Base-by-base conservation (phyloP, 2,797 vertebrate genomes). In the Phalloptychus januarius region DNA sequence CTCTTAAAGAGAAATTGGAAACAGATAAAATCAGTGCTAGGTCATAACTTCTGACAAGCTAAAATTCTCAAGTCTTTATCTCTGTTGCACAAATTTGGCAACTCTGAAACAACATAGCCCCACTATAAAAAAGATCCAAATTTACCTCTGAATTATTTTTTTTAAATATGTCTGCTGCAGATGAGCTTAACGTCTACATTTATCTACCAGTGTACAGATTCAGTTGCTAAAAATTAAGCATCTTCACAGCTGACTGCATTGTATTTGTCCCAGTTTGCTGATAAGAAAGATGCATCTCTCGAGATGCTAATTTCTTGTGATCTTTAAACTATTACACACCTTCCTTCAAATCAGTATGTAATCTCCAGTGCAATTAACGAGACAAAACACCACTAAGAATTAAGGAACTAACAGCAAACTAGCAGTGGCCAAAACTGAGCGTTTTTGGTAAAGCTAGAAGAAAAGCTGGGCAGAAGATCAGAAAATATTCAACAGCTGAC, bases 401-500 rank as follows among this genome's bases (percentile, higher is more conserved):
- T 46, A 72, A 77, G 36, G 40, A 50, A 90, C 52, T 58, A 56
- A 78, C 78, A 46, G 74, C 77, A 18, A 79, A 71, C 71, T 77
- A 20, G 44, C 80, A 86, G 83, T 76, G 44, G 36, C 79, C 76
- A 65, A 85, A 88, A 87, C 42, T 69, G 79, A 86, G 74, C 77
- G 42, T 79, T 89, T 90, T 77, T 88, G 69, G 77, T 52, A 45
- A 77, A 71, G 73, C 75, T 83, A 12, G 25, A 77, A 78, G 74
- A 83, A 82, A 82, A 73, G 71, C 69, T 78, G 70, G 79, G 72
- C 44, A 56, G 86, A 79, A 11, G 18, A 33, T 31, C 48, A 18
- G 31, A 74, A 83, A 75, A 85, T 86, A 91, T 91, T 89, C 83
- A 88, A 75, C 81, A 71, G 52, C 77, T 90, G 92, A 94, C 92